A percentile compares a stretch with the other conserved stretches of the same genome.
phyloP scores from a whole-genome alignment of 2,113 vertebrate genomes.

The Oryzias javanicus region DNA sequence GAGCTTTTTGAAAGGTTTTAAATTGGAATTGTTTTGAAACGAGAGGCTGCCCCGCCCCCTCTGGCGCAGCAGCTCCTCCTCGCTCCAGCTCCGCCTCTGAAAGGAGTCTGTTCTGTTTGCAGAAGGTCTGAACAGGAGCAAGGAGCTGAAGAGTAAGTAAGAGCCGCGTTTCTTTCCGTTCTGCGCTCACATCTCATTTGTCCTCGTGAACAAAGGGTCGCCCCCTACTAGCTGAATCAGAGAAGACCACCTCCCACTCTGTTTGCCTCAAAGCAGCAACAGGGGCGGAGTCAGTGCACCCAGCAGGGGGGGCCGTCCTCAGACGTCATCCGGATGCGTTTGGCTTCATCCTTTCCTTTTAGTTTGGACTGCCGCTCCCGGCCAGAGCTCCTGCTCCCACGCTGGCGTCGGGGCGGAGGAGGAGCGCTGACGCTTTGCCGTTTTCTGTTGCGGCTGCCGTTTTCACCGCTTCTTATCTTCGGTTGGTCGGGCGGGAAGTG shows the following conservation, averaged over 20 bases:
- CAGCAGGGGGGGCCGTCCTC: constrained; percentile 29
- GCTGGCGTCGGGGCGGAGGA: constrained; percentile 67
- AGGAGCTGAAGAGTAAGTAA: constrained; percentile 80
- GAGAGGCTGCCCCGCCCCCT: no score
- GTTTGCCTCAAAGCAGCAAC: no score
- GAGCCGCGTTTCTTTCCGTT: constrained; percentile 26
- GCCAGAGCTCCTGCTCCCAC: background rate
- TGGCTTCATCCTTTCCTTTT: constrained; percentile 15
- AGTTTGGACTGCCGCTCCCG: constrained; percentile 34
- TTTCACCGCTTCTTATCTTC: constrained; percentile 3
- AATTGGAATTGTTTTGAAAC: no score
- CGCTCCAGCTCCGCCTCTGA: background rate
- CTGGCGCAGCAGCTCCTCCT: no score
- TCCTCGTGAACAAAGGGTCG: constrained; percentile 28
- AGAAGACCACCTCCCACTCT: no score
- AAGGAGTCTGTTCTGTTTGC: constrained; percentile 70
- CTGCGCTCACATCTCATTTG: constrained; percentile 19
- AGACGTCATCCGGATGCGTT: constrained; percentile 8
- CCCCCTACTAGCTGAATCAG: constrained; percentile 26
- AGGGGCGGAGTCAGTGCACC: background rate
- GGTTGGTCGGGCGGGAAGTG: background rate
- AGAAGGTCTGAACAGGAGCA: constrained; percentile 81
- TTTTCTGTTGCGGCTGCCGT: constrained; percentile 34
- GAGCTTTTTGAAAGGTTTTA: no score
- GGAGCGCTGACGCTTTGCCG: constrained; percentile 15